Base-by-base conservation (phyloP, 2,797 vertebrate species). In the Paramormyrops hopkinsi region DNA sequence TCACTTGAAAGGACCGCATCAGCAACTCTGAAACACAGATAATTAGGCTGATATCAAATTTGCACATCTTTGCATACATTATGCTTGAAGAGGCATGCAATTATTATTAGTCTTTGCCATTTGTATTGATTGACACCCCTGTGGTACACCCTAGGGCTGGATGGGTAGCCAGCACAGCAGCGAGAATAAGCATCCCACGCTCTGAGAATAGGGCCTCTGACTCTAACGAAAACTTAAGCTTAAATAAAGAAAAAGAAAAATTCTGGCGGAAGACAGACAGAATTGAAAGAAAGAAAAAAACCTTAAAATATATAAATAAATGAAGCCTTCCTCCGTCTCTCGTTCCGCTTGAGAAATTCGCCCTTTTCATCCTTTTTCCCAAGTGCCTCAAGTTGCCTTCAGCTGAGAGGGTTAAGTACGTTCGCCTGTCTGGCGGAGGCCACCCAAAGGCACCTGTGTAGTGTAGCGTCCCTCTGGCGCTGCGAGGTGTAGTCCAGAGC, bases 21-120 rank as follows among this genome's bases (percentile, higher is more conserved):
- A 93, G 93, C 91, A 92, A 89, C 92, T 94, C 93, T 90, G 92
- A 93, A 94, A 92, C 93, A 93, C 91, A 94, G 93, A 94, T 95
- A 94, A 96, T 96, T 94, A 95, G 94, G 93, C 92, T 92, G 93
- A 94, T 94, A 94, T 94, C 91, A 93, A 95, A 95, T 94, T 90
- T 93, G 91, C 89, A 92, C 92, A 91, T 92, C 92, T 91, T 93
- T 95, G 93, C 93, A 95, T 94, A 94, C 93, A 94, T 94, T 90
- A 93, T 93, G 88, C 93, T 86, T 65, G 59, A 62, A 65, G 92
- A 94, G 94, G 91, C 93, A 91, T 90, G 88, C 93, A 91, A 91
- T 93, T 92, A 89, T 92, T 92, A 94, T 91, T 92, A 86, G 85
- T 56, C 37, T 37, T 62, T 19, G 17, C 53, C 86, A 44, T 59